Evolutionary conservation across 2,797 vertebrate genomes (phyloP), one percentile per base, ranked within the genome.

Genomic region (Helarctos malayanus): DNA sequence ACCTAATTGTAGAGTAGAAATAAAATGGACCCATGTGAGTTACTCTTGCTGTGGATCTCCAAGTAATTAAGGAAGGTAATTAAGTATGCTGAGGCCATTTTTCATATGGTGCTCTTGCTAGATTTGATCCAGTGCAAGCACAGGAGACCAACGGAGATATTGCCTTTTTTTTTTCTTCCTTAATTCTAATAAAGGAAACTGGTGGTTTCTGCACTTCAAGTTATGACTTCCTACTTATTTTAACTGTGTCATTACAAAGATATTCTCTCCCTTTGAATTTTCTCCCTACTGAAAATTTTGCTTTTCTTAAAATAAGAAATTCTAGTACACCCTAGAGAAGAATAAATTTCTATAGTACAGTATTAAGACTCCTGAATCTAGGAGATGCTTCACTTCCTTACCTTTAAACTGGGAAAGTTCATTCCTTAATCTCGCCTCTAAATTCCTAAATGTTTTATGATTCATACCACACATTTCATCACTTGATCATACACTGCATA

Each of bases 51-150:
- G 32, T 69, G 85, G 79, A 94, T 92, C 63, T 97, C 82, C 7
- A 35, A 85, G 83, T 96, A 89, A 96, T 96, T 97, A 97, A 94
- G 49, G 15, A 86, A 96, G 18, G 65, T 86, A 95, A 96, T 92
- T 94, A 96, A 94, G 56, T 94, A 83, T 57, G 41, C 57, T 47
- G 21, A 78, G 63, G 71, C 47, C 18, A 91, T 95, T 79, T 96
- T 93, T 97, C 63, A 94, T 79, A 29, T 57, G 41, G 8, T 47
- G 10, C 7, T 79, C 27, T 84, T 78, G 75, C n/a, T 96, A n/a
- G 80, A 75, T 57, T 59, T 93, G 84, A 89, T 84, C 47, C 47
- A 75, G 13, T 68, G 16, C 15, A 11, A 93, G 25, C 73, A 87
- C 35, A 68, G 56, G 38, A 95, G 32, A 92, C 32, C 13, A 85